Base-by-base conservation (phyloP, 1,140 invertebrate genomes). In the Reticulitermes speratus region DNA sequence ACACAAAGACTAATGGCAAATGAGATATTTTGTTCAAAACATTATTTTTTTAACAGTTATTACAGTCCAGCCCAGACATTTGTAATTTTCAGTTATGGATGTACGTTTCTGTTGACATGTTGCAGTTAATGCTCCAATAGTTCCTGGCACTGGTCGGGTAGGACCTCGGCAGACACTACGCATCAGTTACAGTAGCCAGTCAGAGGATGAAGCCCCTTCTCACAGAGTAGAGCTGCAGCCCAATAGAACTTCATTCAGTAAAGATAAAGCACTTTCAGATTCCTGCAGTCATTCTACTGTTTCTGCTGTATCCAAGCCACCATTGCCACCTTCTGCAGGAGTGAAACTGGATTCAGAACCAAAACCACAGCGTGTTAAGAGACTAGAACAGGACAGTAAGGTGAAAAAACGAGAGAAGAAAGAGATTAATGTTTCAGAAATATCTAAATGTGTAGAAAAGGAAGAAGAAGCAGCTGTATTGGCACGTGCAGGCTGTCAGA, bases 131-230 rank as follows among this genome's bases (percentile, higher is more conserved):
- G 89, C 91, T 44, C 88, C 90, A n/a, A 90, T 88, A 82, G 90
- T 91, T 86, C 90, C 89, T 86, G 91, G 91, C 52, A 91, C 91
- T 45, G 91, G 91, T 82, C 88, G 91, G 88, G 91, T 92, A n/a
- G 91, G 91, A 21, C 91, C 91, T 59, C 89, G 91, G n/a, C 91
- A 91, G 87, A 90, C 90, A 44, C 89, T 89, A 48, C 88, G 90
- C n/a, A 48, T 91, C 44, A 90, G 90, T 16, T 91, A 91, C 69
- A 91, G 90, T 84, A 90, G 91, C 85, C 90, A 91, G 52, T 90
- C 90, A 0, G 91, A 91, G 75, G 86, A 87, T 38, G 90, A 91
- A 65, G 30, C n/a, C 21, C 84, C 16, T 38, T 45, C 44, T 44
- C 83, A 21, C 8, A 55, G 52, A 55, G 19, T 55, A 55, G 52